Base-by-base conservation (phyloP, 2,113 vertebrate species). In the Pygoscelis antarcticus region DNA sequence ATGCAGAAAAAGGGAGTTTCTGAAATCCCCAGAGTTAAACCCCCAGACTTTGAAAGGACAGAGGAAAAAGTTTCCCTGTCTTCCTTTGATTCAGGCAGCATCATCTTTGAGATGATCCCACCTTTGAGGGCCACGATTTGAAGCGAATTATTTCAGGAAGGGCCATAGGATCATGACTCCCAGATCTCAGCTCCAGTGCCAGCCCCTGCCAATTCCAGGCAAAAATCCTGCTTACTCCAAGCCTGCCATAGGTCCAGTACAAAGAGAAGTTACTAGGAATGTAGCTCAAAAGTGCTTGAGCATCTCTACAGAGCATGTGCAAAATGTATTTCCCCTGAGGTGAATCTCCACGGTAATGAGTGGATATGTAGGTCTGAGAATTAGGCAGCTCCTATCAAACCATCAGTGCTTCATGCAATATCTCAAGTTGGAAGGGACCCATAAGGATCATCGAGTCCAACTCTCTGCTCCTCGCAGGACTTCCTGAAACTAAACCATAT, bases 301-400 rank as follows among this genome's bases (percentile, higher is more conserved):
- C 4, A 1, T 42, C 21, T 78, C n/a, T 49, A 49, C 7, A 68
- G 29, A 29, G 40, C 12, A 57, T 7, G 7, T 17, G 11, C 29
- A 86, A 83, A 87, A 80, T 1, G 0, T 13, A 40, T 19, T 61
- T 79, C 16, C 27, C 21, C 14, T 74, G 30, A 62, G n/a, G 14
- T 54, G 17, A 81, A 58, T 18, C 27, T 66, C 40, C 26, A 57
- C 49, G 40, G 18, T 54, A 66, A 77, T 49, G 14, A 61, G 14
- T 52, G 12, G 16, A 17, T 36, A 49, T 6, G 3, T n/a, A 61
- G 6, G 16, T 54, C 34, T 62, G 46, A 82, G 23, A 85, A 84
- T 27, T 18, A 34, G 19, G 12, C 15, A 51, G 44, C 18, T 69
- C 29, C 13, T 26, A 20, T 2, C 0, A 0, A 90, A 71, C 25